Percentiles rank a stretch among this genome's conserved stretches.
Conservation (phyloP, 2,888 invertebrate genomes). For the Athalia rosae region DNA sequence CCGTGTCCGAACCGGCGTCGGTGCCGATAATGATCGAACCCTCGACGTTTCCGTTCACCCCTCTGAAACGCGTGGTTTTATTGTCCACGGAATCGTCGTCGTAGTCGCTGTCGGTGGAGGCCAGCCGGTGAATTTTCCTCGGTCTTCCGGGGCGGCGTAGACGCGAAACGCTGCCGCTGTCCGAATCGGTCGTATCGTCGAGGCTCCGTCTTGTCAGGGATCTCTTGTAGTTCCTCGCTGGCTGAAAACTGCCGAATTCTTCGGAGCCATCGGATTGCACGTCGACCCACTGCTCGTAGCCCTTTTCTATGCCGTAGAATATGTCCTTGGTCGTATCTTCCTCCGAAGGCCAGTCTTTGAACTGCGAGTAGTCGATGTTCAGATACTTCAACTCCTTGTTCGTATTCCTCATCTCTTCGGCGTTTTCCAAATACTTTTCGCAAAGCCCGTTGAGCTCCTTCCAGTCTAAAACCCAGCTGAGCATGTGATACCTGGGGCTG, state of each 20-base stretch:
- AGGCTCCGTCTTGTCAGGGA: conserved; percentile 28
- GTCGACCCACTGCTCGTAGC: conserved; percentile 74
- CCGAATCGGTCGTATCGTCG: conserved; percentile 65
- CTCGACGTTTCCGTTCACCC: conserved; percentile 17
- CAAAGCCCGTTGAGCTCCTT: conserved; percentile 76
- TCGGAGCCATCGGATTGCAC: conserved; percentile 66
- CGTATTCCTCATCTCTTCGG: conserved; percentile 79
- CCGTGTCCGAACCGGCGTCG: conserved; percentile 70
- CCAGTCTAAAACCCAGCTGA: conserved; percentile 83
- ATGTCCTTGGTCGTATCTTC: conserved; percentile 75
- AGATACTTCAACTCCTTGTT: conserved; percentile 85
- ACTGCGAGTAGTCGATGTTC: conserved; percentile 82
- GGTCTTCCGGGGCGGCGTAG: conserved; percentile 61
- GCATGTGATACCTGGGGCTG: conserved; percentile 82
- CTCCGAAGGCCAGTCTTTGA: conserved; percentile 79
- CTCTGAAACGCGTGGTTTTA: conserved; percentile 63
- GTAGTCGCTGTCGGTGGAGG: conserved; percentile 71
- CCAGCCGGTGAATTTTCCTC: conserved; percentile 66
- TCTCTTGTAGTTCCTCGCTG: conserved; percentile 56
- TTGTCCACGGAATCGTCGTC: conserved; percentile 63
- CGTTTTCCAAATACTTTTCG: conserved; percentile 76
- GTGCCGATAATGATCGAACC: conserved; percentile 20
- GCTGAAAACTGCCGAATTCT: conserved; percentile 67
- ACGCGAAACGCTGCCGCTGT: conserved; percentile 65
- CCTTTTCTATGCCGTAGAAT: conserved; percentile 80